phyloP scores from a whole-genome alignment of 1,140 invertebrate species.

The Macrobrachium rosenbergii region DNA sequence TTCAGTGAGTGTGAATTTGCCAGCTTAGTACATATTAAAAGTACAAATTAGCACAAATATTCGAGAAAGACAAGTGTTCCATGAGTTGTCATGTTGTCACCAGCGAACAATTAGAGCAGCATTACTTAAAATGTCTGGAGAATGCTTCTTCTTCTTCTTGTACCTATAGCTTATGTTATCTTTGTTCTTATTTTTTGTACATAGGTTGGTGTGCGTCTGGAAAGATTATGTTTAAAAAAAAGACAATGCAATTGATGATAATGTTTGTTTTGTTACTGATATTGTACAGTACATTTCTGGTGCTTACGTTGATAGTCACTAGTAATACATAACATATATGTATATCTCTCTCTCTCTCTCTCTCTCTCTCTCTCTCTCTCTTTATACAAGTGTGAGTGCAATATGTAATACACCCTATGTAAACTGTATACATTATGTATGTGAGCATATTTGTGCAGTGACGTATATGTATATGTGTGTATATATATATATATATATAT shows the following conservation, averaged over 20 bases:
- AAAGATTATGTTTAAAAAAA: too few species aligned
- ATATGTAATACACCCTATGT: not conserved
- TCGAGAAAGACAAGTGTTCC: too few species aligned
- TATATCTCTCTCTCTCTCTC: constrained; percentile 9
- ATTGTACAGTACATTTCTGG: not conserved
- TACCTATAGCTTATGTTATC: too few species aligned
- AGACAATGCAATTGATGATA: not conserved
- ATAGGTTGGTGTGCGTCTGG: too few species aligned
- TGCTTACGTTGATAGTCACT: not conserved
- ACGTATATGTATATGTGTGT: not conserved
- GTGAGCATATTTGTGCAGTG: not conserved
- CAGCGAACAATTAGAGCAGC: too few species aligned
- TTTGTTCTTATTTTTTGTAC: too few species aligned
- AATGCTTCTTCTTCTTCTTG: too few species aligned
- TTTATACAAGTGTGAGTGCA: constrained; percentile 19
- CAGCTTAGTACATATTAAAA: too few species aligned
- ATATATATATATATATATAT: constrained; percentile 30
- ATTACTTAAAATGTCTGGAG: too few species aligned
- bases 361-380: constrained; percentile 17
- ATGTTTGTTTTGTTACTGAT: not conserved
- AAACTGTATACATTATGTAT: constrained; percentile 25
- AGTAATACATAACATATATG: constrained; percentile 17
- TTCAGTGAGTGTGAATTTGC: too few species aligned
- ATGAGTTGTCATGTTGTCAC: too few species aligned
- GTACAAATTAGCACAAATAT: too few species aligned